Conservation (phyloP, 2,888 invertebrate genomes). For the Candidula unifasciata region DNA sequence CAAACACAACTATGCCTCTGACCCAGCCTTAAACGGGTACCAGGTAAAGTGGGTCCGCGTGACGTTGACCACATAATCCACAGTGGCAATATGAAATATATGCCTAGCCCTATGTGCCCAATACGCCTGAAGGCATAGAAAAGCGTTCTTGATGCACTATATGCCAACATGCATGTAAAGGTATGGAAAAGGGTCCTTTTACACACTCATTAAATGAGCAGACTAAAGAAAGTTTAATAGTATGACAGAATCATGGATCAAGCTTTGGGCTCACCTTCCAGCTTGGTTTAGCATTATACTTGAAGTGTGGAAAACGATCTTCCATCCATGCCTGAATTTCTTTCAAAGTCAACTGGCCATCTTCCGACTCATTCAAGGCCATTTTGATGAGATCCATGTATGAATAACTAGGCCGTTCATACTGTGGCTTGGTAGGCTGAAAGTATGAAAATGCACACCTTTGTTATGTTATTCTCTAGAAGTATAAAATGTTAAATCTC, state of each 20-base stretch:
- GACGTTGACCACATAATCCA: too few species aligned
- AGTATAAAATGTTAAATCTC: neutral
- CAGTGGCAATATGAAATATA: too few species aligned
- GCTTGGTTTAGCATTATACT: conserved; percentile 68
- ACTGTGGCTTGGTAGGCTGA: neutral
- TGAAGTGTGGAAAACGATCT: conserved; percentile 72
- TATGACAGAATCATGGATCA: neutral
- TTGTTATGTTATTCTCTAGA: neutral
- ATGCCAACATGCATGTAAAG: too few species aligned
- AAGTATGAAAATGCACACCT: too few species aligned
- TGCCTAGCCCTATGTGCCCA: too few species aligned
- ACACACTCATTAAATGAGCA: too few species aligned
- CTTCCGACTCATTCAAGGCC: conserved; percentile 70
- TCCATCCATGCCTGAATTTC: conserved; percentile 76
- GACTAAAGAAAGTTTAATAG: neutral
- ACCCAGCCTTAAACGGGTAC: too few species aligned
- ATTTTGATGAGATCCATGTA: conserved; percentile 75
- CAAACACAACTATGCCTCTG: too few species aligned
- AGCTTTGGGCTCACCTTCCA: conserved; percentile 71
- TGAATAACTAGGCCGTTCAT: conserved; percentile 70
- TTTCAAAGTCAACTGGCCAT: conserved; percentile 70
- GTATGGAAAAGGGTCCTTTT: too few species aligned
- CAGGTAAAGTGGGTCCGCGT: too few species aligned
- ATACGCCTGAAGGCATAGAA: too few species aligned
- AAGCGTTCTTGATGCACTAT: too few species aligned